Percentiles rank a stretch among this genome's conserved stretches.
These are phyloP conservation scores for Rhadina sibilatrix DNA, from an alignment of 2,113 vertebrate species.

Conservation along the genomic window DNA sequence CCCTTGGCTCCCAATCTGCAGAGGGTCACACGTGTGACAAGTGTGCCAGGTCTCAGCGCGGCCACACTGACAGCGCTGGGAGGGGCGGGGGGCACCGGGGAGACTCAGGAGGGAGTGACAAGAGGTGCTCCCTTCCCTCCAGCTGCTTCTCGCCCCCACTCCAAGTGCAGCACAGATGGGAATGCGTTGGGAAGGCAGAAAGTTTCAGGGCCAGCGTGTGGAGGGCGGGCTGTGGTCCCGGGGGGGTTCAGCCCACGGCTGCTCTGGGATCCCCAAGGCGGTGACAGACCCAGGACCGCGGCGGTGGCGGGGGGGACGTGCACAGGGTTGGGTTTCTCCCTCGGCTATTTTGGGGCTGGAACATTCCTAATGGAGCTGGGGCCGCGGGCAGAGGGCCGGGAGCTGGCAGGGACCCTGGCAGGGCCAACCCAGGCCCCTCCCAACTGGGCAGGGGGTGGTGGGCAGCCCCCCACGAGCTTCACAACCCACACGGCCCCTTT, in stretches of 20 bases:
- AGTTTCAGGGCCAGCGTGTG: background rate
- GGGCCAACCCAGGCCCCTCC: background rate
- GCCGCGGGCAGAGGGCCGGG: background rate
- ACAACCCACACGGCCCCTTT: background rate
- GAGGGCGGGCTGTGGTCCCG: background rate
- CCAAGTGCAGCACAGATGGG: background rate
- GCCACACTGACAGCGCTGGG: fast-evolving
- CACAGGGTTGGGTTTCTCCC: background rate
- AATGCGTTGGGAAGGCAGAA: background rate
- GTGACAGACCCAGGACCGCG: background rate
- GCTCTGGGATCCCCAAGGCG: background rate
- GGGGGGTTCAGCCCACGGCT: background rate
- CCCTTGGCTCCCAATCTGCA: background rate
- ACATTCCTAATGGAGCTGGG: conserved; percentile 18
- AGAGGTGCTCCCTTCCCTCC: background rate
- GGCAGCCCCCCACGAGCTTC: background rate
- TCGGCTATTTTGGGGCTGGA: conserved; percentile 31
- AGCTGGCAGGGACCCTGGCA: background rate
- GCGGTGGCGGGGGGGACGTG: background rate
- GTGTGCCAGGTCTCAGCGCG: background rate
- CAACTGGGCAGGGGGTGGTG: background rate
- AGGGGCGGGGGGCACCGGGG: too few species aligned
- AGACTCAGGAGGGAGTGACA: too few species aligned
- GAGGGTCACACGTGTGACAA: background rate
- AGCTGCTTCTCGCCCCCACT: background rate